Conservation (phyloP, 2,888 invertebrate genomes). For the Odontocolon sp. region DNA sequence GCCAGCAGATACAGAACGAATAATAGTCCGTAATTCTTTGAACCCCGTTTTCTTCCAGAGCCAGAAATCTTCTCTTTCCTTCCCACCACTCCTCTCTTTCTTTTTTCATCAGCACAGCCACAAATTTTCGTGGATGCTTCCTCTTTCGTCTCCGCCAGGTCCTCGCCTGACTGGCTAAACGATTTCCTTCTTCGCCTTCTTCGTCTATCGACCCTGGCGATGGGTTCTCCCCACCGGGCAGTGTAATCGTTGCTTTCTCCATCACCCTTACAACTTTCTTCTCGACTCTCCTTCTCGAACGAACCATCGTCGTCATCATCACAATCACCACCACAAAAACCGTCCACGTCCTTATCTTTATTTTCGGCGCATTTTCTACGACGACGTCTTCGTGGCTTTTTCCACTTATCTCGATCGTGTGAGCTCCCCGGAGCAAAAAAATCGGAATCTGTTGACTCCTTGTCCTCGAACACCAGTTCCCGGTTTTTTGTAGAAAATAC, state of each 20-base stretch:
- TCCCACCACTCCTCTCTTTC: constrained; percentile 14
- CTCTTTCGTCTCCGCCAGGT: constrained; percentile 47
- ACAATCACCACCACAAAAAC: neutral
- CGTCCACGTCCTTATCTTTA: constrained; percentile 16
- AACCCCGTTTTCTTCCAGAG: constrained; percentile 25
- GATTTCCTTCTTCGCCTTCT: constrained; percentile 51
- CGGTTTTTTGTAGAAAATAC: constrained; percentile 23
- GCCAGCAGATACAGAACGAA: constrained; percentile 75
- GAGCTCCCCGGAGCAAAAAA: neutral
- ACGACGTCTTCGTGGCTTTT: constrained; percentile 45
- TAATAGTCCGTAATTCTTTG: constrained; percentile 65
- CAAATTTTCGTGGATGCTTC: neutral
- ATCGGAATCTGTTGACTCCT: constrained; percentile 5
- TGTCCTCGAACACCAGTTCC: constrained; percentile 4
- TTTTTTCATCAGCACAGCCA: neutral
- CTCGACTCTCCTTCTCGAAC: constrained; percentile 46
- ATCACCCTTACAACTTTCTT: constrained; percentile 1
- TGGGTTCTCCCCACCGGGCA: constrained; percentile 52
- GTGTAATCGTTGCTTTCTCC: constrained; percentile 35
- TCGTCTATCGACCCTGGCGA: constrained; percentile 29
- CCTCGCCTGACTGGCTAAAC: constrained; percentile 12
- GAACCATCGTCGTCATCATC: constrained; percentile 26
- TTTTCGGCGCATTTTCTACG: constrained; percentile 32
- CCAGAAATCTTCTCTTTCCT: constrained; percentile 5
- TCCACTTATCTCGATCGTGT: constrained; percentile 37